Conservation (phyloP, 92 coral and sea anemone species). For the Epizoanthus ramosus region DNA sequence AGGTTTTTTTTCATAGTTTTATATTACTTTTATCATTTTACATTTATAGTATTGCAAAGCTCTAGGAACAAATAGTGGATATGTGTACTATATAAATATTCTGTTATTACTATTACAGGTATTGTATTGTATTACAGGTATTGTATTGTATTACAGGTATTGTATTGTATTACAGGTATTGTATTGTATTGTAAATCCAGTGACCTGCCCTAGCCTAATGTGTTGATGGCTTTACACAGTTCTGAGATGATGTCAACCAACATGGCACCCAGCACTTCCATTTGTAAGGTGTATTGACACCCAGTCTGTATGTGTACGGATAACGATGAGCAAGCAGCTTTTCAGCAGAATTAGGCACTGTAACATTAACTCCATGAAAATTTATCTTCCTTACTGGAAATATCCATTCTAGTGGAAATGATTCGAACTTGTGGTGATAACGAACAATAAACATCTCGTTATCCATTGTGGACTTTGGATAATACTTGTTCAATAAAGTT, state of each 20-base stretch:
- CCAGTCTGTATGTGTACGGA: conserved; percentile 61
- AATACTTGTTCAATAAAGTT: conserved; percentile 62
- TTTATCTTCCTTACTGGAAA: conserved; percentile 58
- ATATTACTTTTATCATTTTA: no score
- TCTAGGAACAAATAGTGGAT: no score
- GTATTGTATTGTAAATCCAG: no score
- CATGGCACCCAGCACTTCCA: conserved; percentile 96
- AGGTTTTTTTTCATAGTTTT: no score
- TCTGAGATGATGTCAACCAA: conserved; percentile 46
- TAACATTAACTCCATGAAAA: conserved; percentile 68
- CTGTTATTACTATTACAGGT: no score
- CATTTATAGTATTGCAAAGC: no score
- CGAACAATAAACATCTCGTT: conserved; percentile 57
- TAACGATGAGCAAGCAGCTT: conserved; percentile 61
- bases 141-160: no score
- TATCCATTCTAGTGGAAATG: conserved; percentile 75
- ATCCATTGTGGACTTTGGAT: conserved; percentile 58
- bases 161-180: no score
- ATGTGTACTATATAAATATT: no score
- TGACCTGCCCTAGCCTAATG: no score
- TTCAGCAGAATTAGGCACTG: conserved; percentile 69
- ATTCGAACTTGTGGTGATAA: conserved; percentile 56
- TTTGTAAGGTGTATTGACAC: conserved; percentile 77
- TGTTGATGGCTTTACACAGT: not conserved
- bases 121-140: no score